These are phyloP conservation scores for Masnerella sp. DNA, from an alignment of 2,888 invertebrate species.

Conservation along the genomic window DNA sequence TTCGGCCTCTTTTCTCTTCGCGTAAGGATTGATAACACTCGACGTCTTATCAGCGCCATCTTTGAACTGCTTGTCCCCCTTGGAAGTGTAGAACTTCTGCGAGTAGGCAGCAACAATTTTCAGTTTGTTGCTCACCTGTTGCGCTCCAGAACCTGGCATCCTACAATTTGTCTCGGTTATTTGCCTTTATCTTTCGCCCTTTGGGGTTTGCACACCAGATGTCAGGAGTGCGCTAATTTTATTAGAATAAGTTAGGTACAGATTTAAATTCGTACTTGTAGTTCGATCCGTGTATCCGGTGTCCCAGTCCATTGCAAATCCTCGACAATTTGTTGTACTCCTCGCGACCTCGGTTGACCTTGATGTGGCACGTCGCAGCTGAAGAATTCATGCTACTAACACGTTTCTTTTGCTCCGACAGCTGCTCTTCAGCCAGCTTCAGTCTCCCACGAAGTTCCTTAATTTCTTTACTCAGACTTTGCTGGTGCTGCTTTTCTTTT, in stretches of 20 bases:
- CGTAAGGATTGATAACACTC: slow-evolving; percentile 38
- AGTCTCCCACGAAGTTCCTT: slow-evolving; percentile 70
- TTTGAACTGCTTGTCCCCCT: background rate
- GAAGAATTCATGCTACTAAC: slow-evolving; percentile 69
- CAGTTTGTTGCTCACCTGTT: slow-evolving; percentile 69
- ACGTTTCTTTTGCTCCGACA: slow-evolving; percentile 69
- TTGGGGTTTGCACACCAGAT: no score
- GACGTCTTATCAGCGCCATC: background rate
- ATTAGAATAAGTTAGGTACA: background rate
- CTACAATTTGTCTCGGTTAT: no score
- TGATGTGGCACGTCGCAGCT: slow-evolving; percentile 67
- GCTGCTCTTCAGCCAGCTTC: slow-evolving; percentile 68
- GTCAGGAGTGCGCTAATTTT: no score
- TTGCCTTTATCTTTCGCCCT: no score
- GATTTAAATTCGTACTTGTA: slow-evolving; percentile 73
- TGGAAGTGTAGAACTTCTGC: slow-evolving; percentile 68
- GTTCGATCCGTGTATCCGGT: slow-evolving; percentile 67
- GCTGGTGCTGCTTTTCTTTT: slow-evolving; percentile 71
- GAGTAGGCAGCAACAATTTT: slow-evolving; percentile 73
- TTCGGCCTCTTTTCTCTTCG: no score
- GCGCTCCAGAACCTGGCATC: slow-evolving; percentile 71
- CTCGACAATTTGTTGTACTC: slow-evolving; percentile 72
- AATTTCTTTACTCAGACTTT: slow-evolving; percentile 67
- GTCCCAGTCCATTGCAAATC: slow-evolving; percentile 72
- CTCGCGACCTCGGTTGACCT: slow-evolving; percentile 69